Percentiles rank a stretch among this genome's conserved stretches.
phyloP scores from a whole-genome alignment of 2,797 vertebrate species.

The Rhinella marina region DNA sequence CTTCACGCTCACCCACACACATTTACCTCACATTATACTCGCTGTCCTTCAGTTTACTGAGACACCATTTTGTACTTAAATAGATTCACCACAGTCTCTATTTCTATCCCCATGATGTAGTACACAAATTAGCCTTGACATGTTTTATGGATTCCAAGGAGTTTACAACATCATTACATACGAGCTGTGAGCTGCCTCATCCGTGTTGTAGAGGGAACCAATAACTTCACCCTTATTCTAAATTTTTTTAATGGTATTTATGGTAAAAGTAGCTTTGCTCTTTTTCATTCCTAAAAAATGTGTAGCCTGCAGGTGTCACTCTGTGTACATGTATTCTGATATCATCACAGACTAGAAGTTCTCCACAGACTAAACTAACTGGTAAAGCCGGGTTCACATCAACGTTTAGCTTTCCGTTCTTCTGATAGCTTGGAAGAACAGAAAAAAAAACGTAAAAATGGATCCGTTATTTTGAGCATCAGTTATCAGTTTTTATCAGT shows the following conservation, averaged over 20 bases:
- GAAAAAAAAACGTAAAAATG: no score
- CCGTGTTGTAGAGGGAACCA: not conserved
- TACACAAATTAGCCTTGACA: conserved; percentile 40
- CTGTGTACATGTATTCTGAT: not conserved
- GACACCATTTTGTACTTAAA: conserved; percentile 28
- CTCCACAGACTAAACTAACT: not conserved
- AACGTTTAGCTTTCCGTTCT: no score
- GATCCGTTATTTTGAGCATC: no score
- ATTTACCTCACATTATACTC: conserved; percentile 1
- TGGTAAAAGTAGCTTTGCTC: no score
- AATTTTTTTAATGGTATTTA: no score
- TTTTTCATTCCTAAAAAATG: not conserved
- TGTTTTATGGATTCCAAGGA: conserved; percentile 34
- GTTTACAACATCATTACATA: not conserved
- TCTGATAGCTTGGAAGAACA: no score
- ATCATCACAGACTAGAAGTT: not conserved
- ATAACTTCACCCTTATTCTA: not conserved
- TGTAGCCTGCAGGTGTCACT: conserved; percentile 25
- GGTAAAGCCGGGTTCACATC: not conserved
- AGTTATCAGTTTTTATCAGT: no score
- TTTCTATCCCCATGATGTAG: conserved; percentile 20
- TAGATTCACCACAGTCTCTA: conserved; percentile 36
- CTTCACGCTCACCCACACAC: conserved; percentile 35
- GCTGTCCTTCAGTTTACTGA: conserved; percentile 12
- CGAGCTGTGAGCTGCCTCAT: not conserved